A percentile compares a stretch with the other conserved stretches of the same genome.
Conservation (phyloP, 2,113 vertebrate species). For the Electrona antarctica region DNA sequence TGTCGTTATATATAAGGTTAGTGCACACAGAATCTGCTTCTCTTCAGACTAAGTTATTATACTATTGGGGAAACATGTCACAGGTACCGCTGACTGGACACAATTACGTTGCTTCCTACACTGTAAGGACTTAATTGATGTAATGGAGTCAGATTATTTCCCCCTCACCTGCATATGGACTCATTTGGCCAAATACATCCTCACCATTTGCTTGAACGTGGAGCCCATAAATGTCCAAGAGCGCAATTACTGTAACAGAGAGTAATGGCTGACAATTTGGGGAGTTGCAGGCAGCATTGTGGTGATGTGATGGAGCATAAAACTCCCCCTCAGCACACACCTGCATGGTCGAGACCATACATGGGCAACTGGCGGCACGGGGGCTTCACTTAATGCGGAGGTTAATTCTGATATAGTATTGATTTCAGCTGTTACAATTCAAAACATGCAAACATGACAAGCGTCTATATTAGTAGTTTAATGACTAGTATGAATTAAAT, state of each 20-base stretch:
- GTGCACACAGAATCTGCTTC: neutral
- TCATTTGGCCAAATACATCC: constrained; percentile 13
- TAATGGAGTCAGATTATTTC: constrained; percentile 12
- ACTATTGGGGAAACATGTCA: neutral
- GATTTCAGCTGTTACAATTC: too few species aligned
- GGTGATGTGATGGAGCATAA: neutral
- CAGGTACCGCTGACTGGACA: neutral
- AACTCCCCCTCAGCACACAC: too few species aligned
- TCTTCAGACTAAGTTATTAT: neutral
- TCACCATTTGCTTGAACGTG: constrained; percentile 25
- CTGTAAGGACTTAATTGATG: constrained; percentile 5
- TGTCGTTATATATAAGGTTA: too few species aligned
- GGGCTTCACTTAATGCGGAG: too few species aligned
- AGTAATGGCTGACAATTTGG: constrained; percentile 4
- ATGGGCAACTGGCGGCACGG: too few species aligned
- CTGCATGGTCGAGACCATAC: too few species aligned
- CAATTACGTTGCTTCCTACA: neutral
- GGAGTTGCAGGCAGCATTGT: constrained; percentile 15
- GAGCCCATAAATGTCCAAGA: constrained; percentile 7
- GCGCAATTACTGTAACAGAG: constrained; percentile 8
- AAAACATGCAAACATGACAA: too few species aligned
- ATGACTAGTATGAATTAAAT: too few species aligned
- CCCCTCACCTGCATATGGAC: constrained; percentile 25
- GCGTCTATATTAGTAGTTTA: too few species aligned
- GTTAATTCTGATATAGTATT: too few species aligned